A percentile compares a stretch with the other conserved stretches of the same genome.
Evolutionary conservation across 2,888 invertebrate genomes (phyloP).

Genomic region (Xanthia togata): DNA sequence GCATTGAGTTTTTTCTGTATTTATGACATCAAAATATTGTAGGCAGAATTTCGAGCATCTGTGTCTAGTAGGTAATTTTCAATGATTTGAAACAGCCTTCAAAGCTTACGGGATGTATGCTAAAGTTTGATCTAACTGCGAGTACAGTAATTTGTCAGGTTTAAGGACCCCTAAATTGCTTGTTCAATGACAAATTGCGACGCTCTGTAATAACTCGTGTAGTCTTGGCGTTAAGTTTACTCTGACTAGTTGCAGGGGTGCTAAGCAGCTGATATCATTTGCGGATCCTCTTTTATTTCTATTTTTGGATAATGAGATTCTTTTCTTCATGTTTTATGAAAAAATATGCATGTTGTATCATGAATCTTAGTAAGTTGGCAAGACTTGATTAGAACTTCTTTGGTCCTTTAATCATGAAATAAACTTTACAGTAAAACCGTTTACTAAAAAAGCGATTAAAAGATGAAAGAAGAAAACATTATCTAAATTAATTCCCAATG

Average conservation of each 20-base stretch:
- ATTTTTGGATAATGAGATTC: slow-evolving; percentile 2
- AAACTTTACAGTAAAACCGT: not conserved
- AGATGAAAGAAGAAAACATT: slow-evolving; percentile 4
- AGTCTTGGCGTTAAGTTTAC: slow-evolving; percentile 42
- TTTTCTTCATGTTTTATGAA: not conserved
- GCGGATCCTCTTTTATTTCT: slow-evolving; percentile 8
- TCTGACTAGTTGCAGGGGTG: slow-evolving; percentile 36
- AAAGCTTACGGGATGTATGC: slow-evolving; percentile 11
- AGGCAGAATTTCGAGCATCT: slow-evolving; percentile 43
- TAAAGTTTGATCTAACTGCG: slow-evolving; percentile 36
- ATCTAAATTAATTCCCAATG: slow-evolving; percentile 37
- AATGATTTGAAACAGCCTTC: slow-evolving; percentile 44
- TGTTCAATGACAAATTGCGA: slow-evolving; percentile 51
- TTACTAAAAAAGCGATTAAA: not conserved
- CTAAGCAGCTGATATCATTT: slow-evolving; percentile 43
- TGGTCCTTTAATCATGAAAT: not conserved
- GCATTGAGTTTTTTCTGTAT: slow-evolving; percentile 40
- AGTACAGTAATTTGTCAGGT: slow-evolving; percentile 51
- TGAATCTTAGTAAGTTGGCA: not conserved
- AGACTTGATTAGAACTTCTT: not conserved
- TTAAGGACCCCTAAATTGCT: slow-evolving; percentile 49
- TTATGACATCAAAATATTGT: slow-evolving; percentile 38
- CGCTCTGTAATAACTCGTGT: slow-evolving; percentile 46
- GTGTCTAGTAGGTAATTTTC: slow-evolving; percentile 25
- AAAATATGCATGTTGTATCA: not conserved